phyloP scores from a whole-genome alignment of 2,888 invertebrate genomes.

The Nemotelus pantherinus region DNA sequence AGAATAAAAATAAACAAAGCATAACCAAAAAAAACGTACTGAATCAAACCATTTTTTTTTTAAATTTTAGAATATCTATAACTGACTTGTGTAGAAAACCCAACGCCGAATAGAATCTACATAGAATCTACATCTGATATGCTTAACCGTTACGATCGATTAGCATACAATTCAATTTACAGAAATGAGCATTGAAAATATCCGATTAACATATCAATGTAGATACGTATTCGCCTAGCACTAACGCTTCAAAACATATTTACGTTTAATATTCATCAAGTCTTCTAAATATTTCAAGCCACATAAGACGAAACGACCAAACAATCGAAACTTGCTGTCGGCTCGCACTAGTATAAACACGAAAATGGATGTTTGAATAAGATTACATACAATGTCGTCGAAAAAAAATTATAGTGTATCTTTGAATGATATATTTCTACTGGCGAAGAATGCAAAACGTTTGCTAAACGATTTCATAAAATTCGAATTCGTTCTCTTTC shows the following conservation, averaged over 20 bases:
- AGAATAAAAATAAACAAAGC: too few species aligned
- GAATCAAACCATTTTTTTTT: too few species aligned
- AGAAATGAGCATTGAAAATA: not conserved
- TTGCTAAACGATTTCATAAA: not conserved
- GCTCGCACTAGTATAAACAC: not conserved
- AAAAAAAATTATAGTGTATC: not conserved
- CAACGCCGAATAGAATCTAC: too few species aligned
- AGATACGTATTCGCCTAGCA: not conserved
- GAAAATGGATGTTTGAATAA: not conserved
- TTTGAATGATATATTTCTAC: not conserved
- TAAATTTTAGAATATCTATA: too few species aligned
- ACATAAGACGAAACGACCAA: not conserved
- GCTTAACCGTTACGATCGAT: not conserved
- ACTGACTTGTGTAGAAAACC: too few species aligned
- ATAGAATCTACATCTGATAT: too few species aligned
- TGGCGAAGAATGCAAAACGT: too few species aligned
- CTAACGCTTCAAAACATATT: not conserved
- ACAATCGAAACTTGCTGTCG: conserved; percentile 19
- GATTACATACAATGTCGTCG: not conserved
- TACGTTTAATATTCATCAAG: not conserved
- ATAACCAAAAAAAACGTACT: too few species aligned
- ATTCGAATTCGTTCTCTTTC: conserved; percentile 17
- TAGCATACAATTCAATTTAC: not conserved
- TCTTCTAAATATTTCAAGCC: conserved; percentile 5
- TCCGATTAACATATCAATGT: not conserved